These are phyloP conservation scores for Leucoraja ocellata DNA, from an alignment of 2,797 vertebrate genomes.

Conservation along the genomic window DNA sequence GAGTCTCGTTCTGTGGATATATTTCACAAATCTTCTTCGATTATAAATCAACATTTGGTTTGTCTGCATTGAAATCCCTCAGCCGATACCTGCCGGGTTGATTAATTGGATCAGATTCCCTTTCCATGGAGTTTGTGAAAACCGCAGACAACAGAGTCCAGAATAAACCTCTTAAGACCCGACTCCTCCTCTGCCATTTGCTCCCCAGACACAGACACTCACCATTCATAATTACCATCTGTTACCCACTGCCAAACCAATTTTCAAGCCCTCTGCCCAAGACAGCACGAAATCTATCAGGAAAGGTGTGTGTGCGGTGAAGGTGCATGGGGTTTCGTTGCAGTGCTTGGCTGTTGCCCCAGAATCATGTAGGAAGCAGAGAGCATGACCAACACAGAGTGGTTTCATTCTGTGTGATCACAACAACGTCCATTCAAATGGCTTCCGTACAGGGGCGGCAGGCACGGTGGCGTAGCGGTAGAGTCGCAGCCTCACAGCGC, in stretches of 20 bases:
- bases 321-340: too few species aligned
- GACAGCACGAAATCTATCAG: not conserved
- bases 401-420: too few species aligned
- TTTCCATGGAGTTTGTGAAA: not conserved
- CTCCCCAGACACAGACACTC: not conserved
- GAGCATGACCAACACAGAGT: not conserved
- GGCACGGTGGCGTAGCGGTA: too few species aligned
- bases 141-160: not conserved
- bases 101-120: constrained; percentile 14
- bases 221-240: constrained; percentile 5
- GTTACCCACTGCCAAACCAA: constrained; percentile 13
- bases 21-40: not conserved
- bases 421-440: not conserved
- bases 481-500: too few species aligned
- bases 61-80: not conserved
- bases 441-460: too few species aligned
- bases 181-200: not conserved
- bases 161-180: not conserved
- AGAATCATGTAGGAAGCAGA: not conserved
- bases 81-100: not conserved
- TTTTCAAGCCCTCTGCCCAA: not conserved
- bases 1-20: not conserved
- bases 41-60: not conserved
- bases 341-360: not conserved
- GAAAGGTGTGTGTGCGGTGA: not conserved